Conservation (phyloP, 2,113 vertebrate species). For the Trinectes maculatus region DNA sequence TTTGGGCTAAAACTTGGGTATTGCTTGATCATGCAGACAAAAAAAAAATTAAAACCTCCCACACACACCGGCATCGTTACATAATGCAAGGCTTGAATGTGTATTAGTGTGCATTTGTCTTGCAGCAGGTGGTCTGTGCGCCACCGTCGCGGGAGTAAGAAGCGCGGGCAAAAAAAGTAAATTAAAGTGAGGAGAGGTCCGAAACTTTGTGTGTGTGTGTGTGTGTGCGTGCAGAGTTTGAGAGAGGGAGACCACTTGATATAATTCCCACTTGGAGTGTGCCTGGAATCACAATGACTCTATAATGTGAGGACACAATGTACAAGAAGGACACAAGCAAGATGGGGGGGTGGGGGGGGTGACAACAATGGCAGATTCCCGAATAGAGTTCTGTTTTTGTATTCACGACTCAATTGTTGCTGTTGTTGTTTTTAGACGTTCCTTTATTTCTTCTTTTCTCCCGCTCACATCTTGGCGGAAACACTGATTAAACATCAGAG, state of each 20-base stretch:
- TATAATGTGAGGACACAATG: conserved; percentile 23
- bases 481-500: conserved; percentile 29
- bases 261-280: conserved; percentile 54
- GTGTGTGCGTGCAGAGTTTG: conserved; percentile 16
- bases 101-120: conserved; percentile 12
- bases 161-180: conserved; percentile 8
- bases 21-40: conserved; percentile 53
- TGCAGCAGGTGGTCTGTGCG: conserved; percentile 29
- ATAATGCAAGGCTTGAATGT: not conserved
- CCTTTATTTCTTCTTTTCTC: conserved; percentile 1
- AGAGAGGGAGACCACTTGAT: conserved; percentile 48
- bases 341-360: no score
- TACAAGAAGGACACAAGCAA: conserved; percentile 57
- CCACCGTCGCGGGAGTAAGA: not conserved
- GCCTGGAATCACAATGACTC: conserved; percentile 57
- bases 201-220: conserved; percentile 12
- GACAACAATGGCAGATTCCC: conserved; percentile 32
- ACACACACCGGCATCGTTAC: conserved; percentile 15
- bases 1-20: conserved; percentile 50
- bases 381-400: conserved; percentile 28
- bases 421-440: no score
- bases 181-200: conserved; percentile 6
- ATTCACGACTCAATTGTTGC: no score
- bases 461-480: not conserved
- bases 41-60: conserved; percentile 16